Evolutionary conservation across 2,797 vertebrate species (phyloP), one percentile per base, ranked within the genome.

Genomic region (Columba guinea): DNA sequence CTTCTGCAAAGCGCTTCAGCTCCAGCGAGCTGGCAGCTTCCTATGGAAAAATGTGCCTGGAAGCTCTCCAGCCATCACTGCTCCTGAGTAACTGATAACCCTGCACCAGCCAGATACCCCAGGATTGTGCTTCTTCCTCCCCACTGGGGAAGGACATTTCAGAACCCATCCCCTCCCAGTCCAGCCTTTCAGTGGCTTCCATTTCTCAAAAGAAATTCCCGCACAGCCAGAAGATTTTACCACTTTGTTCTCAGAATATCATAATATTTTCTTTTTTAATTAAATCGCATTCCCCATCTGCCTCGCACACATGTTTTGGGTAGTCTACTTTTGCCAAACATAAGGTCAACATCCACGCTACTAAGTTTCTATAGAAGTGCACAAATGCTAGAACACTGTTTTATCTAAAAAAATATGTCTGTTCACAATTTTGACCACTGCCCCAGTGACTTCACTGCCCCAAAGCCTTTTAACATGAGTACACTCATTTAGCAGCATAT

Each of bases 251-350:
- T 94, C 78, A 35, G 82, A 94, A 86, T 95, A 92, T 90, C 86
- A 95, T 94, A 94, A 95, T 89, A 94, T 95, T 94, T 94, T 95
- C 90, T 96, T 94, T 92, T 95, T 93, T 95, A 96, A 94, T 90
- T 87, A 93, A 87, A 79, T 88, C 3, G 1, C 90, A 62, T 93
- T 96, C 90, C 56, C 89, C 96, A 97, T 97, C 94, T 97, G 96
- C 90, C 94, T 97, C 56, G 87, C 90, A 96, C 96, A 60, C 93
- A 76, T 93, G 89, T 87, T 96, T 92, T 63, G 93, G 78, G 86
- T 68, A 84, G 69, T 56, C 73, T 70, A 6, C 78, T 89, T 94
- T 85, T 97, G 96, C 96, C 96, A 96, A 94, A 97, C 95, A 97
- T 96, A 97, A 96, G 96, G 96, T 88, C 83, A 95, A 89, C 94